phyloP scores from a whole-genome alignment of 1,140 invertebrate genomes.

The Asbolus verrucosus region DNA sequence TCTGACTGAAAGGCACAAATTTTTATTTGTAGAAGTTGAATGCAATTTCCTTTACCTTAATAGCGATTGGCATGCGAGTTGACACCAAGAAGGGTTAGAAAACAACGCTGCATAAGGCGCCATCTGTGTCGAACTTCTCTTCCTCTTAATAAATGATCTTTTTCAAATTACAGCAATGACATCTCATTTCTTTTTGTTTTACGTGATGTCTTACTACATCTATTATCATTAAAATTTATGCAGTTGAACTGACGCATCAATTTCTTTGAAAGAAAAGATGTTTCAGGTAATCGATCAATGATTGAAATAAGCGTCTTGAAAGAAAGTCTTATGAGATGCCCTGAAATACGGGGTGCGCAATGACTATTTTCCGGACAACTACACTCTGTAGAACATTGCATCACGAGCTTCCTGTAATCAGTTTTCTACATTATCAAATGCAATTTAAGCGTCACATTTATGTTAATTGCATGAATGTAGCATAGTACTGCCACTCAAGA shows the following conservation, averaged over 20 bases:
- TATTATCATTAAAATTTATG: too few species aligned
- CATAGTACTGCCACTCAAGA: too few species aligned
- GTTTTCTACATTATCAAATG: neutral
- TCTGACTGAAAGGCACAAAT: constrained; percentile 5
- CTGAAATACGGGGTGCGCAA: constrained; percentile 27
- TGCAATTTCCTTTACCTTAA: neutral
- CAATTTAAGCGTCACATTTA: constrained; percentile 8
- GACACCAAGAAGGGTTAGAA: too few species aligned
- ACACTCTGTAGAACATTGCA: constrained; percentile 9
- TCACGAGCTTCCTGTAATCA: constrained; percentile 15
- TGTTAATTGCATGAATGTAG: too few species aligned
- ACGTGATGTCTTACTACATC: too few species aligned
- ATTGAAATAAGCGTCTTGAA: neutral
- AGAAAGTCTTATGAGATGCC: constrained; percentile 4
- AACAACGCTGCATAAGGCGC: too few species aligned
- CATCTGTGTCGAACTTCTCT: too few species aligned
- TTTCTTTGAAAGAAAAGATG: neutral
- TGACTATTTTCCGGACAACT: constrained; percentile 1
- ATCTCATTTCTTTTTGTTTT: too few species aligned
- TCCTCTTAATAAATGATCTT: too few species aligned
- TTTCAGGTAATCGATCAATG: neutral
- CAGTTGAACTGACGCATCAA: neutral
- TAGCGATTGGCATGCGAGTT: too few species aligned
- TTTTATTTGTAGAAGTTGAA: constrained; percentile 16
- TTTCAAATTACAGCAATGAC: too few species aligned